Evolutionary conservation across 2,797 vertebrate genomes (phyloP), one percentile per base, ranked within the genome.

Genomic region (Nyctibius grandis): DNA sequence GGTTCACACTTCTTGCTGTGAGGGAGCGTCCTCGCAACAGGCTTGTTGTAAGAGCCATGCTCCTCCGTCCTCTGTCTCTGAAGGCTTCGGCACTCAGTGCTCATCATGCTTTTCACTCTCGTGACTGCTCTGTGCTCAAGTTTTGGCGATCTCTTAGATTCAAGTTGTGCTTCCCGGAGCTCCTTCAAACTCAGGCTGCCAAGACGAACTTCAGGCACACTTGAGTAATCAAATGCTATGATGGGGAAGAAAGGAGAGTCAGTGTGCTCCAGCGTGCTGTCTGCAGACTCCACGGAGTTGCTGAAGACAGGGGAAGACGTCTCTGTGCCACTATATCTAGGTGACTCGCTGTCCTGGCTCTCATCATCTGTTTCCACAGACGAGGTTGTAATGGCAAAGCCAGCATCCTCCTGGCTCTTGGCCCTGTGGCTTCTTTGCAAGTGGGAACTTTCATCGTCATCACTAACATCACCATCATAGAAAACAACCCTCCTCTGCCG

Each of bases 91-190:
- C 97, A 97, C 88, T 98, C 98, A 1, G 93, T 98, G 92, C 98
- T 98, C 97, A 98, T 97, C 96, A 98, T 98, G 88, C 98, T 98
- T 96, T 98, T 99, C 42, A 98, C 98, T 45, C 98, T 97, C 0
- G 97, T 97, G 50, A 98, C 97, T 7, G 98, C 98, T 97, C 98
- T 99, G 96, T 98, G 98, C 91, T 99, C 99, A 63, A 99, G 93
- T 95, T 99, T 99, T 38, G 99, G 99, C 0, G 98, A 99, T 76
- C 98, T 98, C 94, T 98, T 98, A 4, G 98, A 98, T 87, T 98
- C 99, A 1, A 98, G 96, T 15, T 98, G 98, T 21, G 96, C 97
- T 33, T 98, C 98, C 12, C 97, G 96, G 53, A 93, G 95, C 48
- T 97, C 98, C 67, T 96, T 98, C 59, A 98, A 92, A 33, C 97